Evolutionary conservation across 2,797 vertebrate species (phyloP).

Genomic region (Glyptemys insculpta): DNA sequence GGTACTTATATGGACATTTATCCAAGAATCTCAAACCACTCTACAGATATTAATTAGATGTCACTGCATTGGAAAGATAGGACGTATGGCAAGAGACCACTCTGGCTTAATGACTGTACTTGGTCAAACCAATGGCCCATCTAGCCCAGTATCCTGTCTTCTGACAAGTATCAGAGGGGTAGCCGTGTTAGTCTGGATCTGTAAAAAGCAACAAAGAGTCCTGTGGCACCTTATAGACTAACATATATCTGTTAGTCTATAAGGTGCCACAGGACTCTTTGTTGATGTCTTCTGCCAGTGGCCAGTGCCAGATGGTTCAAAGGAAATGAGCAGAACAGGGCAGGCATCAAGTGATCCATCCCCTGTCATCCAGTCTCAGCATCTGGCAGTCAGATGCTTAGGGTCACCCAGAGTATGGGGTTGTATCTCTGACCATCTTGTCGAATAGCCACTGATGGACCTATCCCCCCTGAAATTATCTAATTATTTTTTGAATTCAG

Average conservation of each 20-base stretch:
- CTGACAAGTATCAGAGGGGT: neutral
- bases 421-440: neutral
- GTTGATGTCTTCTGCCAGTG: neutral
- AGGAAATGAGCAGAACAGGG: neutral
- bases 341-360: neutral
- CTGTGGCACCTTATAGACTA: too few species aligned
- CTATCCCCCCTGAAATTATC: neutral
- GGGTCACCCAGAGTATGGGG: neutral
- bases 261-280: too few species aligned
- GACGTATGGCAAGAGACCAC: too few species aligned
- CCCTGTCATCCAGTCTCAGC: neutral
- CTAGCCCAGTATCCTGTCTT: neutral
- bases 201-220: too few species aligned
- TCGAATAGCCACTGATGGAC: neutral
- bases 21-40: neutral
- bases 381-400: neutral
- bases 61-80: neutral
- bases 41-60: neutral
- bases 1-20: neutral
- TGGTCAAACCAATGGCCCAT: neutral
- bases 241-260: too few species aligned
- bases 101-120: too few species aligned
- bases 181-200: too few species aligned
- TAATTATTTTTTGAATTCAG: neutral
- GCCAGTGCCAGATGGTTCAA: neutral